Base-by-base conservation (phyloP, 1,140 invertebrate species). In the Proctacanthus coquilletti region DNA sequence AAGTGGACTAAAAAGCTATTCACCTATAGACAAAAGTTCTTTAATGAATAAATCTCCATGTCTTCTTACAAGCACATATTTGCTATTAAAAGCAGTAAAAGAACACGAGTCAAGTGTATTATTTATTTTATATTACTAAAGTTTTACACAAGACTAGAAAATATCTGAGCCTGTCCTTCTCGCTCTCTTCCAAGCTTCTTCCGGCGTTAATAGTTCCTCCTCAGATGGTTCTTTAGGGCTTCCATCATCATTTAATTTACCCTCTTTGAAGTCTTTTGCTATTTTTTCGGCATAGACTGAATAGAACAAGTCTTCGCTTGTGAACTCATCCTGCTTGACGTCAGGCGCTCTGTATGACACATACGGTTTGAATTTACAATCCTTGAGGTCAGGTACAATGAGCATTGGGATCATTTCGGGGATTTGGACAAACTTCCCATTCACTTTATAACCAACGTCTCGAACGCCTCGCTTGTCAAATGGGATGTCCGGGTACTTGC, bases 351-450 rank as follows among this genome's bases (percentile, higher is more conserved):
- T 72, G 49, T 95, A 96, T 0, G 86, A 87, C 0, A 96, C 92
- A 53, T 97, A 97, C 0, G 93, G 87, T 61, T 92, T 93, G 18
- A 97, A 63, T 63, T 77, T 59, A 52, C 71, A 87, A 42, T 67
- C 74, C 45, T 70, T 77, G 4, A 97, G 62, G 56, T 94, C 76
- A 2, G 93, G 93, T 13, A 96, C 91, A 42, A 97, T 75, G 11
- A 96, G 52, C 56, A 95, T 82, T 9, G 91, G 88, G 43, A 92
- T 75, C 75, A 82, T 87, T 72, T 96, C 91, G n/a, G 78, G 77
- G 13, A 95, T 58, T 15, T 50, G 44, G 3, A 77, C 60, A 58
- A 71, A 84, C 43, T 64, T 62, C 13, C 70, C 68, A 30, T 72
- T 61, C 3, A 62, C 50, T 3, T 54, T 42, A 35, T 71, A 71